These are phyloP conservation scores for Amblyteles armatorius DNA, from an alignment of 2,888 invertebrate species.

Conservation along the genomic window DNA sequence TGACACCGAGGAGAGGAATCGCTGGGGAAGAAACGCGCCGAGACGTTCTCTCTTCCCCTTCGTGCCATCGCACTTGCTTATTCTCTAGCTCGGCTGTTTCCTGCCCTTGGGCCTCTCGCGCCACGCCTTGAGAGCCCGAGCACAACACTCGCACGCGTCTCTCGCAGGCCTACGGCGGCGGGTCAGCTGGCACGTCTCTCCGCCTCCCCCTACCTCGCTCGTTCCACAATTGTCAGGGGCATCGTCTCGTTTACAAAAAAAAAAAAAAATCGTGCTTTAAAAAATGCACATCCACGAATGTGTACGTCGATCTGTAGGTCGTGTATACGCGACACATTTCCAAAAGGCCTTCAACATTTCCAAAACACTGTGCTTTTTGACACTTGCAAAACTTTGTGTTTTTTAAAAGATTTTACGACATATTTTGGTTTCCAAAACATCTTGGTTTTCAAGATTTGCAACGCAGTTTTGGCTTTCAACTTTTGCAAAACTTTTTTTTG, in stretches of 20 bases:
- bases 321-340: no score
- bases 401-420: no score
- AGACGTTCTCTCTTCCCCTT: constrained; percentile 52
- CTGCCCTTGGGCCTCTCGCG: constrained; percentile 57
- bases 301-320: neutral
- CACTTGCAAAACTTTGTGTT: no score
- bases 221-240: neutral
- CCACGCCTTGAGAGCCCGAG: constrained; percentile 46
- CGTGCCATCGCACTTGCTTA: constrained; percentile 39
- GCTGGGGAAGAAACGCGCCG: constrained; percentile 30
- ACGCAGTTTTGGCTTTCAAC: no score
- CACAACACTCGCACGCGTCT: constrained; percentile 10
- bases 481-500: no score
- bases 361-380: no score
- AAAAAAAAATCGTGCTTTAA: neutral
- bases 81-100: constrained; percentile 37
- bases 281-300: neutral
- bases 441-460: no score
- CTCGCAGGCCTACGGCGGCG: constrained; percentile 5
- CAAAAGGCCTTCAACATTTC: no score
- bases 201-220: neutral
- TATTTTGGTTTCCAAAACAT: no score
- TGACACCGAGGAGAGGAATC: constrained; percentile 72
- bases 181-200: constrained; percentile 15
- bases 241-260: neutral